Conservation (phyloP, 1,140 invertebrate species). For the Drosophila elegans region DNA sequence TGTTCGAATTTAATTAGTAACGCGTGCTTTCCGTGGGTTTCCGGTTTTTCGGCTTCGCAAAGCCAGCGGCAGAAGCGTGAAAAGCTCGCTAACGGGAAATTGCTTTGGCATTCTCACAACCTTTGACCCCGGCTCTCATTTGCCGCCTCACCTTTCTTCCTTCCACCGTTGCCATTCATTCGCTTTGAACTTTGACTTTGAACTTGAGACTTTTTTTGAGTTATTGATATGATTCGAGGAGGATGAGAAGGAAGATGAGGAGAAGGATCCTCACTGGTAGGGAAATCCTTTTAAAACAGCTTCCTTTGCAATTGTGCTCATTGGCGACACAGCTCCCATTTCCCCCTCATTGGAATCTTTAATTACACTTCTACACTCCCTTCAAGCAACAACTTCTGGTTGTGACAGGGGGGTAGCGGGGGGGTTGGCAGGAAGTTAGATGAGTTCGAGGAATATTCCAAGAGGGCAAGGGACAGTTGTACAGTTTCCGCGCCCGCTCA, state of each 20-base stretch:
- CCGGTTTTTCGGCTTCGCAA: constrained; percentile 65
- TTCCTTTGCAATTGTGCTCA: not conserved
- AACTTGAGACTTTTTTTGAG: constrained; percentile 49
- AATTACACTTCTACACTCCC: constrained; percentile 40
- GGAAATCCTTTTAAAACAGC: not conserved
- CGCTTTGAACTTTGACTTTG: constrained; percentile 51
- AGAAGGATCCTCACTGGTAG: not conserved
- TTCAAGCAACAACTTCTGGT: constrained; percentile 34
- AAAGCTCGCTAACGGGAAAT: constrained; percentile 60
- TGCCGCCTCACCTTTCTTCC: not conserved
- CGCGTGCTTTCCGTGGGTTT: constrained; percentile 73
- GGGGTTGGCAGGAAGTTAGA: not conserved
- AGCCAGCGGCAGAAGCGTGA: constrained; percentile 45
- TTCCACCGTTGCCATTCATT: not conserved
- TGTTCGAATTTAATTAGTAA: constrained; percentile 76
- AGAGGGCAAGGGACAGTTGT: constrained; percentile 31
- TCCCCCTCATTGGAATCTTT: constrained; percentile 46
- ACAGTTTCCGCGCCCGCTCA: constrained; percentile 58
- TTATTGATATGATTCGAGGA: constrained; percentile 43
- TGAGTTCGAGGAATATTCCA: constrained; percentile 1
- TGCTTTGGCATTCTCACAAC: constrained; percentile 45
- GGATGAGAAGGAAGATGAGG: not conserved
- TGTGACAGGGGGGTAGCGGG: constrained; percentile 15
- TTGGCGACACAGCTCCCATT: not conserved
- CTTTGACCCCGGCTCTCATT: not conserved